phyloP scores from a whole-genome alignment of 2,113 vertebrate genomes.

The Podilymbus podiceps region DNA sequence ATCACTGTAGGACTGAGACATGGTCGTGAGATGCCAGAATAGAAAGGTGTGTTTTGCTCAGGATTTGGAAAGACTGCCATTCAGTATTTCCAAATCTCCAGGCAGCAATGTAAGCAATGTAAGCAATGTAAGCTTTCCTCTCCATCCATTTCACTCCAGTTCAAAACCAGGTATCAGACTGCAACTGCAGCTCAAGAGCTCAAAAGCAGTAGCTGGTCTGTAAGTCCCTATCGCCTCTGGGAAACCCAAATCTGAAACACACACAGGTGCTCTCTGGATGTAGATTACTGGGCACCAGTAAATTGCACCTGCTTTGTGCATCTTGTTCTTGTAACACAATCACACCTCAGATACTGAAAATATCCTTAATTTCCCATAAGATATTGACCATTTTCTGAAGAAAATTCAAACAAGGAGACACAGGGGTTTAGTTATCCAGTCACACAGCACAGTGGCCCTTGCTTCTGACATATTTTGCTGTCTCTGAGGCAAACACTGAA shows the following conservation, averaged over 20 bases:
- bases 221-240: neutral
- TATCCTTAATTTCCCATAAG: neutral
- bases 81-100: neutral
- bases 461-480: neutral
- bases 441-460: neutral
- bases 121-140: neutral
- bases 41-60: neutral
- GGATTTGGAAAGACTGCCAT: neutral
- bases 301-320: neutral
- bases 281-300: neutral
- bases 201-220: neutral
- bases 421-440: neutral
- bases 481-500: neutral
- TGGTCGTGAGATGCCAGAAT: rapidly evolving
- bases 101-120: rapidly evolving
- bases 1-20: neutral
- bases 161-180: neutral
- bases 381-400: neutral
- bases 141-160: too few species aligned
- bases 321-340: neutral
- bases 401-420: neutral
- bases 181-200: neutral
- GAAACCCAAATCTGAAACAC: neutral
- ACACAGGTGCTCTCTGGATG: neutral
- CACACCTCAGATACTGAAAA: neutral